Percentiles rank a stretch among this genome's conserved stretches.
phyloP scores from a whole-genome alignment of 2,113 vertebrate genomes.

The Perccottus glenii region DNA sequence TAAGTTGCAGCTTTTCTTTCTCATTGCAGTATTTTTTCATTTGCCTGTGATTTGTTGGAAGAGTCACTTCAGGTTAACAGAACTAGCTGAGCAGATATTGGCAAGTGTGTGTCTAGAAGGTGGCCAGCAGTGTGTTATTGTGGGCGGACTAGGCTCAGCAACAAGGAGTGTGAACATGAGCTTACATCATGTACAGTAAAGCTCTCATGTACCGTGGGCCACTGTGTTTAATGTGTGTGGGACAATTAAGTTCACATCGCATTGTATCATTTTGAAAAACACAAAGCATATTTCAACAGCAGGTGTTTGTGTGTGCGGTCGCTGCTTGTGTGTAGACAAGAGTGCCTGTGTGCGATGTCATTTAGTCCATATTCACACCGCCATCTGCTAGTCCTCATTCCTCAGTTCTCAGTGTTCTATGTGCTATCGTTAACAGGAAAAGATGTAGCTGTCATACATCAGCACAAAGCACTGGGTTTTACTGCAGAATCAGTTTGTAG shows the following conservation, averaged over 20 bases:
- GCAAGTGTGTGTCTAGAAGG: slow-evolving; percentile 25
- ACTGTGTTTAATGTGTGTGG: slow-evolving; percentile 4
- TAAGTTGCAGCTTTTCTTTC: slow-evolving; percentile 63
- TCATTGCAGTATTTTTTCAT: slow-evolving; percentile 45
- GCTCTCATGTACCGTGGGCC: slow-evolving; percentile 24
- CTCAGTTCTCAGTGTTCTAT: slow-evolving; percentile 19
- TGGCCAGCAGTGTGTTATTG: slow-evolving; percentile 39
- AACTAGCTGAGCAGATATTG: slow-evolving; percentile 7
- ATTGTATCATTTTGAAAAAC: slow-evolving; percentile 31
- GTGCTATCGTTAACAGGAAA: background rate
- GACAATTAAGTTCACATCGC: slow-evolving; percentile 24
- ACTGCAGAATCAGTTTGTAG: background rate
- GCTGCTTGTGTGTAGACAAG: slow-evolving; percentile 7
- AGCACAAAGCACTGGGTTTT: background rate
- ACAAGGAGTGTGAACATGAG: slow-evolving; percentile 40
- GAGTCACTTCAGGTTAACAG: slow-evolving; percentile 30
- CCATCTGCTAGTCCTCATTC: slow-evolving; percentile 70
- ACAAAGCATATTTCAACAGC: slow-evolving; percentile 55
- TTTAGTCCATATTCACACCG: slow-evolving; percentile 48
- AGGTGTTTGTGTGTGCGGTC: slow-evolving; percentile 41
- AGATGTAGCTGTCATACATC: background rate
- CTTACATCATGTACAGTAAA: slow-evolving; percentile 46
- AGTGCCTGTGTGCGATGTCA: slow-evolving; percentile 32
- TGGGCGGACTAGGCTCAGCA: slow-evolving; percentile 35
- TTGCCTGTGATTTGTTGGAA: slow-evolving; percentile 26